These are phyloP conservation scores for Rhinoderma darwinii DNA, from an alignment of 2,113 vertebrate genomes.

Conservation along the genomic window DNA sequence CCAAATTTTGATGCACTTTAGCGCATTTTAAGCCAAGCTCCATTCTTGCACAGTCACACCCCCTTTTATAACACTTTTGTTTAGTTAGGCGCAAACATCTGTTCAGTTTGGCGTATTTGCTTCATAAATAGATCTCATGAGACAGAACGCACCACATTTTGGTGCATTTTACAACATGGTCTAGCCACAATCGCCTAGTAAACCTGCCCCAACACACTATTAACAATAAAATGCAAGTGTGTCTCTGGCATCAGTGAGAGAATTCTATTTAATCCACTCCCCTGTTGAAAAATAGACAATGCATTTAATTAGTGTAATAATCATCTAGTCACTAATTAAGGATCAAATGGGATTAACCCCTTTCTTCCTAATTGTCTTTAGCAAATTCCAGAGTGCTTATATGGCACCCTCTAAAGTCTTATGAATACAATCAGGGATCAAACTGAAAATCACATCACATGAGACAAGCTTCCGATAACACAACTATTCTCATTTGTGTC, in stretches of 20 bases:
- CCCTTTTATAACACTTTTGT: too few species aligned
- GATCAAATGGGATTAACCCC: constrained; percentile 48
- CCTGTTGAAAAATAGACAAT: constrained; percentile 27
- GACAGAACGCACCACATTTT: too few species aligned
- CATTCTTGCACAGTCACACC: too few species aligned
- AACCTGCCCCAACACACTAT: background rate
- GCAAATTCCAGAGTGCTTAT: background rate
- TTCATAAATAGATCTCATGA: too few species aligned
- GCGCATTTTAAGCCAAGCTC: too few species aligned
- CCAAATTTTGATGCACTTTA: too few species aligned
- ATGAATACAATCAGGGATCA: constrained; percentile 33
- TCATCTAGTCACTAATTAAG: constrained; percentile 28
- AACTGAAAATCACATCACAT: constrained; percentile 20
- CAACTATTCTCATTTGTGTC: background rate
- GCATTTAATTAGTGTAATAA: constrained; percentile 43
- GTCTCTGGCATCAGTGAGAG: background rate
- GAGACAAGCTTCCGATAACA: background rate
- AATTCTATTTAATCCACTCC: constrained; percentile 13
- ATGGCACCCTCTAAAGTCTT: constrained; percentile 42
- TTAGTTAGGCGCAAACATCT: too few species aligned
- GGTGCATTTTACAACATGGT: too few species aligned
- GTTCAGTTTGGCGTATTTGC: too few species aligned
- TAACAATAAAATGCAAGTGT: background rate
- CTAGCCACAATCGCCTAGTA: too few species aligned
- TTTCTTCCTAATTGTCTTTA: background rate